phyloP scores from a whole-genome alignment of 2,888 invertebrate genomes.

The Leucoma salicis region DNA sequence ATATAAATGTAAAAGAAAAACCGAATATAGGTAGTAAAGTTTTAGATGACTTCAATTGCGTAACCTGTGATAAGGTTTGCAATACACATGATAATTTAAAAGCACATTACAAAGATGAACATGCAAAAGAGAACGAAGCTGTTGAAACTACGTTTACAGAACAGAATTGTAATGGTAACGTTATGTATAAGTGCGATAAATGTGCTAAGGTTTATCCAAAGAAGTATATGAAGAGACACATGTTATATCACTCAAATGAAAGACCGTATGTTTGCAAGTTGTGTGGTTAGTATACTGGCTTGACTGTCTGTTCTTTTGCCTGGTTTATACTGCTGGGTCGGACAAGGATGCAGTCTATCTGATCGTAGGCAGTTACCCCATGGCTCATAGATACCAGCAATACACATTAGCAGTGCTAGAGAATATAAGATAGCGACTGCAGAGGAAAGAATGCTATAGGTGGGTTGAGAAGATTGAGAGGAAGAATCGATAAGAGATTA shows the following conservation, averaged over 20 bases:
- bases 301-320: too few species aligned
- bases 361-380: too few species aligned
- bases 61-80: conserved; percentile 44
- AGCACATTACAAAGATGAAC: conserved; percentile 47
- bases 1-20: neutral
- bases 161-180: conserved; percentile 17
- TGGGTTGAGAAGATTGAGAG: too few species aligned
- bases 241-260: conserved; percentile 41
- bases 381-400: too few species aligned
- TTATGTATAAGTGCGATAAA: conserved; percentile 46
- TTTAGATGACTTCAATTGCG: conserved; percentile 32
- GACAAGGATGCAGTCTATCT: too few species aligned
- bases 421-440: too few species aligned
- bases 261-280: conserved; percentile 63
- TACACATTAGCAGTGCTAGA: too few species aligned
- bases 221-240: conserved; percentile 45
- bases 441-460: too few species aligned
- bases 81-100: conserved; percentile 38
- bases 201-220: conserved; percentile 47
- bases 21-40: neutral
- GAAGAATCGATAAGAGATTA: too few species aligned
- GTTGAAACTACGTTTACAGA: conserved; percentile 21
- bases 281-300: conserved; percentile 60
- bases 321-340: too few species aligned
- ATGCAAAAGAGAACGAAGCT: conserved; percentile 13